phyloP scores from a whole-genome alignment of 2,888 invertebrate genomes.

The Willowsia nigromaculata region DNA sequence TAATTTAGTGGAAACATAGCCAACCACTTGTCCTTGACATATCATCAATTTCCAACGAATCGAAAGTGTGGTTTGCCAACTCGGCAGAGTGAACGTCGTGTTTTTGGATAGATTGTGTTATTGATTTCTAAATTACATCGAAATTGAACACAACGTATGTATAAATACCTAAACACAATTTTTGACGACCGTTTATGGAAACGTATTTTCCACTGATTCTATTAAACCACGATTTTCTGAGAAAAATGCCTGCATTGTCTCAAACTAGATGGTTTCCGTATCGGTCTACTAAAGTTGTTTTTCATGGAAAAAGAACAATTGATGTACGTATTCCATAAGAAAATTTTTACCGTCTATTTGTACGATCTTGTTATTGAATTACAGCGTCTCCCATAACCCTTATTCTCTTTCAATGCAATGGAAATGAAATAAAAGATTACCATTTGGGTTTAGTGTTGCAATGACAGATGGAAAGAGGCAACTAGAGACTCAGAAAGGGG shows the following conservation, averaged over 20 bases:
- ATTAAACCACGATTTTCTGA: too few species aligned
- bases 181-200: too few species aligned
- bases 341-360: neutral
- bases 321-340: neutral
- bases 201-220: too few species aligned
- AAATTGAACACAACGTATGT: too few species aligned
- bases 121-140: too few species aligned
- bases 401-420: neutral
- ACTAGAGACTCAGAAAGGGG: neutral
- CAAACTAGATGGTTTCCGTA: too few species aligned
- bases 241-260: too few species aligned
- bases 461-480: neutral
- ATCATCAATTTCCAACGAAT: neutral
- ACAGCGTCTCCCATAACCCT: neutral
- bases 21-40: constrained; percentile 7
- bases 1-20: constrained; percentile 4
- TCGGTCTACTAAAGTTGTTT: too few species aligned
- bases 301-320: neutral
- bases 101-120: too few species aligned
- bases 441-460: neutral
- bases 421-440: neutral
- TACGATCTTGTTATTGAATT: constrained; percentile 11
- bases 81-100: too few species aligned
- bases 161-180: too few species aligned
- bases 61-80: too few species aligned